phyloP scores from a whole-genome alignment of 2,113 vertebrate species.

The Clarias magur region DNA sequence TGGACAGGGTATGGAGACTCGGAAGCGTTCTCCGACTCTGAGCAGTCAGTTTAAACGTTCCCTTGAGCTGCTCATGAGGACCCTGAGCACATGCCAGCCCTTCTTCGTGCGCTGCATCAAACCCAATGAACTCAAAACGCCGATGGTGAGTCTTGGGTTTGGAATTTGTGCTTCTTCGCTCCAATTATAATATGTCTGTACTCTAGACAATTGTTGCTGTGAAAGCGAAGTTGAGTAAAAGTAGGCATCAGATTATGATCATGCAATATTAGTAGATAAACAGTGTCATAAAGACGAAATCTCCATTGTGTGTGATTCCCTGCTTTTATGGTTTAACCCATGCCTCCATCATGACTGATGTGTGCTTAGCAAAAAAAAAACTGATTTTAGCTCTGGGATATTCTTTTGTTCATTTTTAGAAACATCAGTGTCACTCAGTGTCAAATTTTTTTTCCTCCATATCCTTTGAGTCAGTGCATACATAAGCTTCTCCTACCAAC shows the following conservation, averaged over 20 bases:
- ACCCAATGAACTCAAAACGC: conserved; percentile 96
- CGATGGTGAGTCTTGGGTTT: conserved; percentile 83
- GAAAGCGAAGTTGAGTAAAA: neutral
- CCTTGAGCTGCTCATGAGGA: conserved; percentile 97
- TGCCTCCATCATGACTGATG: neutral
- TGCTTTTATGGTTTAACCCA: neutral
- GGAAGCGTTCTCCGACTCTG: conserved; percentile 97
- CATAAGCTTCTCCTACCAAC: neutral
- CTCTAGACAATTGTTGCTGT: neutral
- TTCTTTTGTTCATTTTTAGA: neutral
- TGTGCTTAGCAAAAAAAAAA: neutral
- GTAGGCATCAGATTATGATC: neutral
- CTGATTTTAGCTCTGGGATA: neutral
- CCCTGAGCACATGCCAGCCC: conserved; percentile 91
- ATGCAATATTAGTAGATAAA: neutral
- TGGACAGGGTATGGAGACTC: conserved; percentile 90
- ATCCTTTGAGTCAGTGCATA: neutral
- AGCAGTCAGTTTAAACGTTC: conserved; percentile 99
- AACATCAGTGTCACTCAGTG: neutral
- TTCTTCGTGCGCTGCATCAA: conserved; percentile 99
- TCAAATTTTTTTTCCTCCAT: neutral
- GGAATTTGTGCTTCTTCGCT: neutral
- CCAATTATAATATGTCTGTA: too few species aligned
- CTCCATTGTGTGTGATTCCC: neutral
- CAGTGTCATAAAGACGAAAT: neutral